Evolutionary conservation across 2,113 vertebrate species (phyloP), one percentile per base, ranked within the genome.

Genomic region (Brevimyrus niger): DNA sequence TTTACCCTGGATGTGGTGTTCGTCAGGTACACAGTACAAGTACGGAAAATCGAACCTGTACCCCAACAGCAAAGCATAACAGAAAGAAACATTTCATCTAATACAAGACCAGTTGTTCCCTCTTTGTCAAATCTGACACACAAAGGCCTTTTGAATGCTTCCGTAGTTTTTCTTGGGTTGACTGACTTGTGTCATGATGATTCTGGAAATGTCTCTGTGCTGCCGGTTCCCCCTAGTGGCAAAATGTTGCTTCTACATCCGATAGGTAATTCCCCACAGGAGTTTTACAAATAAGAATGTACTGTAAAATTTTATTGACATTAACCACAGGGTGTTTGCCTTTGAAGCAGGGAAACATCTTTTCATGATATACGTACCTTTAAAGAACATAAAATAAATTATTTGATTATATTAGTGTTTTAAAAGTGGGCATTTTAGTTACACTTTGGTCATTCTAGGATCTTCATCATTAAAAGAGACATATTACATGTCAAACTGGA

Each of bases 141-240:
- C 65, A 80, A 17, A 80, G 31, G n/a, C 15, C 61, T 13, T 88
- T 69, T 47, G 44, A 88, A 80, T 58, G 48, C 38, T 84, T 38
- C 23, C 65, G 38, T 47, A n/a, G n/a, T 47, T 82, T 82, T 84
- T 84, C 82, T n/a, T 84, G 82, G 44, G 42, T n/a, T 84, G 44
- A 84, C 42, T 47, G 44, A 38, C 31, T 50, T 9, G 38, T 69
- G 51, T 69, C 42, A 38, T 3, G 27, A 3, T 11, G 31, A 87
- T 51, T 69, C 23, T 31, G 23, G 21, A 48, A 48, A 46, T 21
- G 53, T 55, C 46, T 42, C 55, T 17, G 27, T 88, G 48, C 23
- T 58, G 73, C 50, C 44, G 17, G 87, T 51, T 83, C 76, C 90
- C 87, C 87, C 87, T 69, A 88, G 90, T 90, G 90, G 87, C 46